Percentiles rank a stretch among this genome's conserved stretches.
phyloP scores from a whole-genome alignment of 2,113 vertebrate species.

The Indicator maculatus region DNA sequence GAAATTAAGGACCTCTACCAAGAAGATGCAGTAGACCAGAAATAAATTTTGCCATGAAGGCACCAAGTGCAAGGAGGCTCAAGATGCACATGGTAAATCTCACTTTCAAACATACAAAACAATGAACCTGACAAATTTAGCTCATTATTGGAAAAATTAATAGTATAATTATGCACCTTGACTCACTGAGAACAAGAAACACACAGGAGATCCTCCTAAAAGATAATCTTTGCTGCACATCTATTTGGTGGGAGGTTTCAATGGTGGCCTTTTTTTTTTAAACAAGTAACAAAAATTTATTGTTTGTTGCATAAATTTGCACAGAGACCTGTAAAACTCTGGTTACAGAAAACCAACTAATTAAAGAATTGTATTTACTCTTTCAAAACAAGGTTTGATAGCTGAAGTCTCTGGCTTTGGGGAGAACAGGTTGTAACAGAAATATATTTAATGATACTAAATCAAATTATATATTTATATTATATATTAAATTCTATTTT shows the following conservation, averaged over 20 bases:
- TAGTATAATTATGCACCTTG: not conserved
- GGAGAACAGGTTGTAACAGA: not conserved
- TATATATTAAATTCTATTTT: too few species aligned
- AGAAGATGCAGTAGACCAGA: not conserved
- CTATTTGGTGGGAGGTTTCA: not conserved
- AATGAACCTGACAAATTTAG: not conserved
- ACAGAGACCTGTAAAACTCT: not conserved
- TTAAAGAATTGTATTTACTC: not conserved
- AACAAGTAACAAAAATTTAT: not conserved
- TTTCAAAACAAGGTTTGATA: not conserved
- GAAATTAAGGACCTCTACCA: constrained; percentile 1
- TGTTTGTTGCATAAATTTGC: not conserved
- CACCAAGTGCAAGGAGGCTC: not conserved
- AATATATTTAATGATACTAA: not conserved
- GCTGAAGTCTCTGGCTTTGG: not conserved
- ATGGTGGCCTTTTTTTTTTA: not conserved
- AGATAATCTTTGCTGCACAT: not conserved
- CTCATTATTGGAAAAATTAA: not conserved
- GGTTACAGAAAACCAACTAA: not conserved
- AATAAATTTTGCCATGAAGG: not conserved
- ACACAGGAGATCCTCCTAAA: not conserved
- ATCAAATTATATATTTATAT: too few species aligned
- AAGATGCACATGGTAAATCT: fast-evolving
- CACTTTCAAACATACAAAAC: not conserved
- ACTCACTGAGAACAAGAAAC: fast-evolving